A percentile compares a stretch with the other conserved stretches of the same genome.
Evolutionary conservation across 2,113 vertebrate genomes (phyloP).

Genomic region (Lethenteron reissneri): DNA sequence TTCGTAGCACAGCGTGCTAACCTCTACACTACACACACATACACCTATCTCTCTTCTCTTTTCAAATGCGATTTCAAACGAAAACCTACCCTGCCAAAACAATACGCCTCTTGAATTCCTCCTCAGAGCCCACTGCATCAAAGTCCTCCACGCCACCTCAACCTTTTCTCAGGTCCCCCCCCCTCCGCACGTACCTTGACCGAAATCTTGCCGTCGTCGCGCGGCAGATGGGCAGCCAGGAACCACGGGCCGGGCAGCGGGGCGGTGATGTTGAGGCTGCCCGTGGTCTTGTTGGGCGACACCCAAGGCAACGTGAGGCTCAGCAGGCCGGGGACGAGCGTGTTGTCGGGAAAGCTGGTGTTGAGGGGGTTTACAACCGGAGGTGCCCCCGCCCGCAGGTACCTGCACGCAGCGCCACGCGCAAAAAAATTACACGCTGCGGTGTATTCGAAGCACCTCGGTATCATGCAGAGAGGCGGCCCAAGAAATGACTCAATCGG

Average conservation of each 20-base stretch:
- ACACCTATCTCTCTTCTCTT: not conserved
- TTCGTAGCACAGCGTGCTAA: not conserved
- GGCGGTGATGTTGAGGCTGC: constrained; percentile 85
- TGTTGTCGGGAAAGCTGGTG: constrained; percentile 66
- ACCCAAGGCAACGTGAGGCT: constrained; percentile 85
- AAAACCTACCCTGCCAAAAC: not conserved
- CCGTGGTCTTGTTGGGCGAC: constrained; percentile 77
- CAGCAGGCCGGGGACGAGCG: constrained; percentile 66
- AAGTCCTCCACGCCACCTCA: too few relatives aligned
- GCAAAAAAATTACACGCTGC: too few relatives aligned
- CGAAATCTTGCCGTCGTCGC: constrained; percentile 88
- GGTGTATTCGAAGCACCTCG: too few relatives aligned
- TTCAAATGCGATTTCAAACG: not conserved
- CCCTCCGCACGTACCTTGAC: constrained; percentile 46
- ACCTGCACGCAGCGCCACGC: constrained; percentile 25
- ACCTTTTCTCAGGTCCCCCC: too few relatives aligned
- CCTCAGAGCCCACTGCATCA: too few relatives aligned
- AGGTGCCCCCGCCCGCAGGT: constrained; percentile 86
- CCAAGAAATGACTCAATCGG: too few relatives aligned
- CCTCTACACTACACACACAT: not conserved
- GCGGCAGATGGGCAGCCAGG: constrained; percentile 80
- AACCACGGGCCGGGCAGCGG: constrained; percentile 95
- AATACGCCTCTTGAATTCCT: too few relatives aligned
- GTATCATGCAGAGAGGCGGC: too few relatives aligned
- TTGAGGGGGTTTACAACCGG: constrained; percentile 76